A percentile compares a stretch with the other conserved stretches of the same genome.
Conservation (phyloP, 1,140 invertebrate genomes). For the Dryas iulia region DNA sequence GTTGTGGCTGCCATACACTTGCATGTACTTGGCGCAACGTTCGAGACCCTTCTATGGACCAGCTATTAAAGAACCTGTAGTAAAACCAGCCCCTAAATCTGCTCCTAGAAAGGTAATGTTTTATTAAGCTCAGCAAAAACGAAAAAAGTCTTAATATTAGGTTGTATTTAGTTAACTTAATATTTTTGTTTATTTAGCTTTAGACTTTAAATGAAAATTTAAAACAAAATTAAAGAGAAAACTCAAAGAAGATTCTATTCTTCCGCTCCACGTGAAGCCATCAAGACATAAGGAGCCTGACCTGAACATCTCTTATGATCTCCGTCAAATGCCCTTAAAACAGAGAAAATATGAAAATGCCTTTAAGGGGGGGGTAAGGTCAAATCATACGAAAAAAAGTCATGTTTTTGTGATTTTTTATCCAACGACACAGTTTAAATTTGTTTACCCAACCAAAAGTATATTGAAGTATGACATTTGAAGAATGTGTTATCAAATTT, state of each 20-base stretch:
- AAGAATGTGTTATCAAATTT: no score
- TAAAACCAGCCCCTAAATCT: constrained; percentile 29
- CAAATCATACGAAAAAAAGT: no score
- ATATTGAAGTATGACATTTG: no score
- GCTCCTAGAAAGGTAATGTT: constrained; percentile 55
- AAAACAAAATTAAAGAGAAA: constrained; percentile 49
- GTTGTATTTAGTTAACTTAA: no score
- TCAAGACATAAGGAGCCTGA: constrained; percentile 53
- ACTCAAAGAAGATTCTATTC: constrained; percentile 58
- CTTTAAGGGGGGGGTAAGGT: no score
- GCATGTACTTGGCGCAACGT: constrained; percentile 55
- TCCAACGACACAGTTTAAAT: no score
- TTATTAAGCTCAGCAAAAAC: no score
- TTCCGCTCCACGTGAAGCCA: constrained; percentile 58
- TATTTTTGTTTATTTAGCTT: no score
- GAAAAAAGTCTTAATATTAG: no score
- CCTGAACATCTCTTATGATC: constrained; percentile 58
- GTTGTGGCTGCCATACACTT: constrained; percentile 70
- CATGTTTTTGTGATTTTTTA: no score
- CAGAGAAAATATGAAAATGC: constrained; percentile 59
- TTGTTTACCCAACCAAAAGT: no score
- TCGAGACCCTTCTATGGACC: constrained; percentile 68
- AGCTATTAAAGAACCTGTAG: constrained; percentile 30
- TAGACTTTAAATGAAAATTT: no score
- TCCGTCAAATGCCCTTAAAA: constrained; percentile 53